A percentile compares a stretch with the other conserved stretches of the same genome.
Conservation (phyloP, 2,888 invertebrate species). For the Petrolisthes manimaculis region DNA sequence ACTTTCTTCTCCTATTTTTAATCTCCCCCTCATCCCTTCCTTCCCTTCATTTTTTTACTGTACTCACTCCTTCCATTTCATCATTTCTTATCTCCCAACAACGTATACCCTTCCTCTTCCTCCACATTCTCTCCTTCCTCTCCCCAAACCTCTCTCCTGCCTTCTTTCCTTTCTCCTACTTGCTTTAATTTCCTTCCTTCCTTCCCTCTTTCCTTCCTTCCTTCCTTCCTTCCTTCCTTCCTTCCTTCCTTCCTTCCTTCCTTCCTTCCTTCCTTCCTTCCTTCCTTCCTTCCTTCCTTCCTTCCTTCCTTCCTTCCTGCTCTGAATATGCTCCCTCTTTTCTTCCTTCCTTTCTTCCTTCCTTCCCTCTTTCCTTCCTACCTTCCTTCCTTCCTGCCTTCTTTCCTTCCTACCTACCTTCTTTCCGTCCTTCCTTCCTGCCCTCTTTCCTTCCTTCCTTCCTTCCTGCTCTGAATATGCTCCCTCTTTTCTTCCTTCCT, state of each 20-base stretch:
- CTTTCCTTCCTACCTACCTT: neutral
- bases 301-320: neutral
- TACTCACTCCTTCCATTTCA: neutral
- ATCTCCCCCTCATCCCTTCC: neutral
- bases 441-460: slow-evolving; percentile 4
- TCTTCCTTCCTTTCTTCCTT: neutral
- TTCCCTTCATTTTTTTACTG: neutral
- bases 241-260: neutral
- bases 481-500: neutral
- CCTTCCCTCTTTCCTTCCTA: neutral
- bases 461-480: neutral
- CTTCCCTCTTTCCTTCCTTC: neutral
- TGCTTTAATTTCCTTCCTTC: neutral
- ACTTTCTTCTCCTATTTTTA: neutral
- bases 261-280: neutral
- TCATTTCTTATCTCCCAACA: neutral
- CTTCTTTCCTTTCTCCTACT: neutral
- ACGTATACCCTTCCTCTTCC: neutral
- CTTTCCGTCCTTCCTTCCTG: neutral
- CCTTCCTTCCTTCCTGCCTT: neutral
- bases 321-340: neutral
- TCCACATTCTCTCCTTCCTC: neutral
- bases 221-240: neutral
- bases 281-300: neutral
- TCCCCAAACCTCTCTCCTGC: neutral